These are phyloP conservation scores for Sardinella longiceps DNA, from an alignment of 2,797 vertebrate genomes.

Conservation along the genomic window DNA sequence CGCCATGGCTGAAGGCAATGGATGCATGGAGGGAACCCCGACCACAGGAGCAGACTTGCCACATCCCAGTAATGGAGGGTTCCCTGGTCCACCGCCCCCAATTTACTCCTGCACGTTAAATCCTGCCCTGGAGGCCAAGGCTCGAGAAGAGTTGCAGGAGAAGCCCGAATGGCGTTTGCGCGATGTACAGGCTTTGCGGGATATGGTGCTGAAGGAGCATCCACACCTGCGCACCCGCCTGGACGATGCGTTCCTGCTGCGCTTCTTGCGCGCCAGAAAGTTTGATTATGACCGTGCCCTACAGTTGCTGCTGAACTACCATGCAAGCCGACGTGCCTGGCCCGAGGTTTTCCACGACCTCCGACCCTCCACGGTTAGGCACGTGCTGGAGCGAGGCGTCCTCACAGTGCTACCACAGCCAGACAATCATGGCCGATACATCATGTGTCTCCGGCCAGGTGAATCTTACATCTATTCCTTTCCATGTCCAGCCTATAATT, in stretches of 20 bases:
- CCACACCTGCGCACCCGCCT: conserved; percentile 88
- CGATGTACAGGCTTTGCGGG: conserved; percentile 93
- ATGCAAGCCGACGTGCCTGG: conserved; percentile 89
- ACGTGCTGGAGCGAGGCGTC: conserved; percentile 91
- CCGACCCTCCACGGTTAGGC: conserved; percentile 88
- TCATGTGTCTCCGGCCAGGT: conserved; percentile 92
- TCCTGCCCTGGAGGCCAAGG: conserved; percentile 90
- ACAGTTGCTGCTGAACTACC: conserved; percentile 94
- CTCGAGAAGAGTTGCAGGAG: conserved; percentile 95
- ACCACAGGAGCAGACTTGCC: conserved; percentile 56
- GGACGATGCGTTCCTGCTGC: conserved; percentile 91
- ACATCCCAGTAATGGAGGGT: conserved; percentile 59
- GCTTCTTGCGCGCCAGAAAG: conserved; percentile 96
- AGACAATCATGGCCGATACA: conserved; percentile 86
- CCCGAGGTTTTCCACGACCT: conserved; percentile 94
- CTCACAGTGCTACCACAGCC: conserved; percentile 89
- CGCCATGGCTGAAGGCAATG: conserved; percentile 90
- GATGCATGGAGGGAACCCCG: conserved; percentile 79
- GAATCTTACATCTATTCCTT: neutral
- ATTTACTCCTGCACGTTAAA: conserved; percentile 88
- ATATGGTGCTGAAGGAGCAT: conserved; percentile 95
- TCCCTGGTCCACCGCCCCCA: conserved; percentile 74
- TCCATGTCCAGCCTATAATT: neutral
- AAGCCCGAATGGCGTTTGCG: conserved; percentile 96
- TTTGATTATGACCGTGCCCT: conserved; percentile 96